A percentile compares a stretch with the other conserved stretches of the same genome.
Evolutionary conservation across 2,113 vertebrate genomes (phyloP).

Genomic region (Buteo buteo): DNA sequence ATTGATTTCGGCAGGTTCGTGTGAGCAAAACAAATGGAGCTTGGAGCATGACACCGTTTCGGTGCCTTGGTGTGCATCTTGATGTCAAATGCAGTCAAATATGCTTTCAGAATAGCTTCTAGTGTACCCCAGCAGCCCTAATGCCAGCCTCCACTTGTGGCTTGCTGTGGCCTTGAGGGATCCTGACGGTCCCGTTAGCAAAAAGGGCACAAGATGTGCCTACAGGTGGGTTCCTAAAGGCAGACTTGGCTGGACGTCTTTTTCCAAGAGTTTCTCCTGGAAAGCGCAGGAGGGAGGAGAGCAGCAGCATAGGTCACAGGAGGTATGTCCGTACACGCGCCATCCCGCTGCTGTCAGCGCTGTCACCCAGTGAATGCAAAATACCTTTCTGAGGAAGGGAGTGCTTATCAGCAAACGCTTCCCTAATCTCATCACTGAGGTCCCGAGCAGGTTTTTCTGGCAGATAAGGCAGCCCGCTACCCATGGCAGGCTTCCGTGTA

Average conservation of each 20-base stretch:
- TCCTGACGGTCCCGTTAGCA: accelerated
- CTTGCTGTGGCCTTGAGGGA: not conserved
- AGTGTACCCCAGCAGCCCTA: not conserved
- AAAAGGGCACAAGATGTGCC: not conserved
- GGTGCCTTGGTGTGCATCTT: not conserved
- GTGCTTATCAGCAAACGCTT: not conserved
- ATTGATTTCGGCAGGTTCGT: not conserved
- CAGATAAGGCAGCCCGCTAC: not conserved
- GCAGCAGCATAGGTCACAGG: not conserved
- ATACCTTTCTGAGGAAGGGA: not conserved
- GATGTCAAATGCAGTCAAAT: not conserved
- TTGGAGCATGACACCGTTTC: not conserved
- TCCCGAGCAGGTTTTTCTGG: not conserved
- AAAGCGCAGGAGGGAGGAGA: not conserved
- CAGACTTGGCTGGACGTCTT: not conserved
- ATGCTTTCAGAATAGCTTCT: not conserved
- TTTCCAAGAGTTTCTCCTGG: not conserved
- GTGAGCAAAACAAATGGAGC: not conserved
- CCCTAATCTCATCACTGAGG: not conserved
- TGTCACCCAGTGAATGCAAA: not conserved
- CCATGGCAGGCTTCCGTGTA: accelerated
- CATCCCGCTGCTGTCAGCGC: not conserved
- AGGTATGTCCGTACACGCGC: not conserved
- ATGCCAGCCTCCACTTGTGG: too few species aligned
- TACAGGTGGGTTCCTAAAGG: not conserved